Evolutionary conservation across 2,888 invertebrate genomes (phyloP).

Genomic region (Agonum fuliginosum): DNA sequence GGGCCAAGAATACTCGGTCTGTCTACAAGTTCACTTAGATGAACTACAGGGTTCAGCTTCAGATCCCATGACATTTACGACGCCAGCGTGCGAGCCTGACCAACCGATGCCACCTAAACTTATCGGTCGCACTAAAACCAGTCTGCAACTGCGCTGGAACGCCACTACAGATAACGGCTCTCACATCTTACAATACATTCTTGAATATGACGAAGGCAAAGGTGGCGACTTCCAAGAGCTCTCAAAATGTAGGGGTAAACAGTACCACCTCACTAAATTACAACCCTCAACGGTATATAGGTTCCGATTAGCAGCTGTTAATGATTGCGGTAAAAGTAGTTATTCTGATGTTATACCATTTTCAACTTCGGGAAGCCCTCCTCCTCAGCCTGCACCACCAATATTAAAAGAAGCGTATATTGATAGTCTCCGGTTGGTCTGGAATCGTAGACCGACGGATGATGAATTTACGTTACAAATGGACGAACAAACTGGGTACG

Average conservation of each 20-base stretch:
- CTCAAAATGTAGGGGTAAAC: conserved; percentile 83
- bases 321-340: conserved; percentile 84
- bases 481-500: conserved; percentile 83
- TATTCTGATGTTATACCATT: conserved; percentile 82
- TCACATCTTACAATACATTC: conserved; percentile 82
- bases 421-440: conserved; percentile 80
- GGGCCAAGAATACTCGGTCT: conserved; percentile 90
- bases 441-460: conserved; percentile 85
- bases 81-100: conserved; percentile 88
- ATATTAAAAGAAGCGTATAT: conserved; percentile 79
- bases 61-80: conserved; percentile 86
- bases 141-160: conserved; percentile 83
- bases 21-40: conserved; percentile 85
- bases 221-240: conserved; percentile 83
- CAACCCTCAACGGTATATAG: conserved; percentile 87
- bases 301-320: conserved; percentile 89
- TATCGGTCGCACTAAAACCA: conserved; percentile 81
- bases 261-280: conserved; percentile 84
- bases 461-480: conserved; percentile 90
- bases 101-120: conserved; percentile 83
- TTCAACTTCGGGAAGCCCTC: conserved; percentile 87
- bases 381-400: conserved; percentile 86
- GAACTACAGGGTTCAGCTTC: conserved; percentile 84
- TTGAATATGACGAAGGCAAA: conserved; percentile 86
- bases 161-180: conserved; percentile 87